phyloP scores from a whole-genome alignment of 2,888 invertebrate genomes.

The Allacma fusca region DNA sequence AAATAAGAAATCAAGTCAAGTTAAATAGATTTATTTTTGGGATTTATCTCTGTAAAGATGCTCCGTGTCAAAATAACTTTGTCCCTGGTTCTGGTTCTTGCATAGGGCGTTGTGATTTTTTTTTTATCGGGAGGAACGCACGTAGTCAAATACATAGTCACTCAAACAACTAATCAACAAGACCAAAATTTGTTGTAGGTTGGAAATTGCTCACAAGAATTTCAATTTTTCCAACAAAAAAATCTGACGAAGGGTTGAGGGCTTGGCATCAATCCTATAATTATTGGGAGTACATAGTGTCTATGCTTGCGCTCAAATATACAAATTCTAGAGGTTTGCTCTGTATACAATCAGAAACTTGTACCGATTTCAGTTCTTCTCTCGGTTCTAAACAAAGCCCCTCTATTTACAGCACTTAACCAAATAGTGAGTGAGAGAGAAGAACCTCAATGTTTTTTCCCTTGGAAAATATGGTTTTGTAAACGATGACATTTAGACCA shows the following conservation, averaged over 20 bases:
- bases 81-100: slow-evolving; percentile 13
- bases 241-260: not conserved
- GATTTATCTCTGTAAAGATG: slow-evolving; percentile 21
- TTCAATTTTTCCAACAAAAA: not conserved
- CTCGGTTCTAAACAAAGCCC: not conserved
- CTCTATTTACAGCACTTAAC: not conserved
- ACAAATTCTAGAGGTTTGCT: not conserved
- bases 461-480: not conserved
- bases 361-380: not conserved
- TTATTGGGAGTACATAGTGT: not conserved
- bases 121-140: not conserved
- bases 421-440: not conserved
- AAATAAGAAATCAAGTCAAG: slow-evolving; percentile 34
- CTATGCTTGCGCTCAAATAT: not conserved
- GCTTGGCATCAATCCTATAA: slow-evolving; percentile 7
- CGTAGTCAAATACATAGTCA: not conserved
- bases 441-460: not conserved
- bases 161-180: not conserved
- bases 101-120: not conserved
- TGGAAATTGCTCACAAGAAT: not conserved
- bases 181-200: slow-evolving; percentile 1
- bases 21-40: slow-evolving; percentile 35
- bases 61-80: slow-evolving; percentile 29
- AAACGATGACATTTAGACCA: no score
- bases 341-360: not conserved